A percentile compares a stretch with the other conserved stretches of the same genome.
These are phyloP conservation scores for Grammomys dolichurus DNA, from an alignment of 2,113 vertebrate genomes.

Conservation along the genomic window DNA sequence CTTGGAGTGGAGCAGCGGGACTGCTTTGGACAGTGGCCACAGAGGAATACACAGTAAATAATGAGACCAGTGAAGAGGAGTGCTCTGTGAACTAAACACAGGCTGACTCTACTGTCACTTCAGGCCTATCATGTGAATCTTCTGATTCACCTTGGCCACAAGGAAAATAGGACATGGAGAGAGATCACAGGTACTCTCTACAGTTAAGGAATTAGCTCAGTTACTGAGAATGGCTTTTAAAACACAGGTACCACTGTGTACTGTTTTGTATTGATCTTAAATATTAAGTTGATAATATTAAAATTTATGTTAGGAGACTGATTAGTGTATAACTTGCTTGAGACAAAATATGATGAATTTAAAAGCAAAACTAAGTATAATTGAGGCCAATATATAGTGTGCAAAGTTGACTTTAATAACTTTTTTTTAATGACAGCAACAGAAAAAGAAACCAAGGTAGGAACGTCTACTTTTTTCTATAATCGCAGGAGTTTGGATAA, in stretches of 20 bases:
- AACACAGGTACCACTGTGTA: not conserved
- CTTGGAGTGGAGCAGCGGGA: not conserved
- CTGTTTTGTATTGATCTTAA: slow-evolving; percentile 18
- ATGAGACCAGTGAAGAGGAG: not conserved
- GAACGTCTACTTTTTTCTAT: not conserved
- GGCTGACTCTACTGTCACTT: slow-evolving; percentile 20
- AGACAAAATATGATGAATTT: not conserved
- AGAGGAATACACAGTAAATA: not conserved
- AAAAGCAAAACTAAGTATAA: slow-evolving; percentile 27
- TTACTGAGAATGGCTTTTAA: not conserved
- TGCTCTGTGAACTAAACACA: not conserved
- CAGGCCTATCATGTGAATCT: slow-evolving; percentile 20
- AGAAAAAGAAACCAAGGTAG: not conserved
- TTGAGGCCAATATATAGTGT: not conserved
- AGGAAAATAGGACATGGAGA: not conserved
- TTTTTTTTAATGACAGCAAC: not conserved
- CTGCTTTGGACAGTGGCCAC: not conserved
- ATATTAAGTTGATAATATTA: slow-evolving; percentile 23
- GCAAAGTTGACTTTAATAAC: not conserved
- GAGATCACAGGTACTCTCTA: not conserved
- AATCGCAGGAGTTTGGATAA: not conserved
- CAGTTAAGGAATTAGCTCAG: not conserved
- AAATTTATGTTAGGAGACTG: slow-evolving; percentile 23
- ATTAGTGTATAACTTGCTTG: not conserved
- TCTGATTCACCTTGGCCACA: slow-evolving; percentile 10